Conservation (phyloP, 2,113 vertebrate genomes). For the Myocastor coypus region DNA sequence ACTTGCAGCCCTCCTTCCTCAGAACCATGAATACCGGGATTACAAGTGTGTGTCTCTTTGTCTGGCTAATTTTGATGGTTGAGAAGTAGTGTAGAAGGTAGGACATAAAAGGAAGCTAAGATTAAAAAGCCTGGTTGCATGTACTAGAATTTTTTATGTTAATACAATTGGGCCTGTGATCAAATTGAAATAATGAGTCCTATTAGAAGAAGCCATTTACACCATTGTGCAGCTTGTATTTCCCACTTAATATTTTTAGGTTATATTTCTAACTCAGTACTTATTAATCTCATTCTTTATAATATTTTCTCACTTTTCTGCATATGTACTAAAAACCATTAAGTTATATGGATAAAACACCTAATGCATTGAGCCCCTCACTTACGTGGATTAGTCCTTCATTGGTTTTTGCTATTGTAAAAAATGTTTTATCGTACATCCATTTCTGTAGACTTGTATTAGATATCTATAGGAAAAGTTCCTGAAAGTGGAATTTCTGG, state of each 20-base stretch:
- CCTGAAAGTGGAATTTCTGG: constrained; percentile 66
- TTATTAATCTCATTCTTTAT: constrained; percentile 32
- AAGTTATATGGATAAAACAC: constrained; percentile 29
- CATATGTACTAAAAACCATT: neutral
- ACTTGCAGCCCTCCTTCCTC: neutral
- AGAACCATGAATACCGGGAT: neutral
- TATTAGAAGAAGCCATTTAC: constrained; percentile 40
- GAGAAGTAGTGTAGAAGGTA: neutral
- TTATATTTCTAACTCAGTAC: constrained; percentile 18
- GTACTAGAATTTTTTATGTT: neutral
- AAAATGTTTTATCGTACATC: constrained; percentile 19
- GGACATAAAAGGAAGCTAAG: neutral
- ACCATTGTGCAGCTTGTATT: neutral
- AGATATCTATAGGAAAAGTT: constrained; percentile 56
- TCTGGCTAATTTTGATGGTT: constrained; percentile 3
- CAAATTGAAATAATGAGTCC: constrained; percentile 21
- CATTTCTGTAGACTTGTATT: constrained; percentile 53
- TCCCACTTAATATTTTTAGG: constrained; percentile 38
- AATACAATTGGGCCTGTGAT: constrained; percentile 14
- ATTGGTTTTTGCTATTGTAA: constrained; percentile 36
- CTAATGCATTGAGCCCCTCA: constrained; percentile 13
- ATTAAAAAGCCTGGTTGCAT: neutral
- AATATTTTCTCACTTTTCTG: neutral
- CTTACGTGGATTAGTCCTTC: neutral
- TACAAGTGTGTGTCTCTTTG: neutral